Conservation (phyloP, 2,113 vertebrate genomes). For the Cyanoramphus novaezelandiae region DNA sequence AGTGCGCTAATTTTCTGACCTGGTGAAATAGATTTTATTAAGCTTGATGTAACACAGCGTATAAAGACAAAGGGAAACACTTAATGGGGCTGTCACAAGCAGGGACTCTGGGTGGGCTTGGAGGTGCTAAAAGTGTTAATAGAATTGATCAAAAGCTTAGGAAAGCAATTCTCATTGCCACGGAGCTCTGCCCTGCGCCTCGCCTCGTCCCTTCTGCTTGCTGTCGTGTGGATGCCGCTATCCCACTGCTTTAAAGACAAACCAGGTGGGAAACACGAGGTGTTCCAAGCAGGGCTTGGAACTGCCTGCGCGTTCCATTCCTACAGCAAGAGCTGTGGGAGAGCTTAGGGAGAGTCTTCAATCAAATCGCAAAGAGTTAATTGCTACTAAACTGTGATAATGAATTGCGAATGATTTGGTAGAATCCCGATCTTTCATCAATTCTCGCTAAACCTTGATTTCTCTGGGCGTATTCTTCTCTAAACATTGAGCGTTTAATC, state of each 20-base stretch:
- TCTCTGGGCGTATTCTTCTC: background rate
- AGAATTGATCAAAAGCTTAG: background rate
- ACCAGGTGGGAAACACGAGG: background rate
- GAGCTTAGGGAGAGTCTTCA: background rate
- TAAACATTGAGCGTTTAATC: background rate
- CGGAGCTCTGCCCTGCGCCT: background rate
- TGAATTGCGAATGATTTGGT: background rate
- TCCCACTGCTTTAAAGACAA: background rate
- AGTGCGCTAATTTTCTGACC: slow-evolving; percentile 50
- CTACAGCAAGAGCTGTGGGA: background rate
- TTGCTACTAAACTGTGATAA: background rate
- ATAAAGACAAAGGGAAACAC: slow-evolving; percentile 13
- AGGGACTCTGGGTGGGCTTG: background rate
- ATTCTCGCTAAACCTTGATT: background rate
- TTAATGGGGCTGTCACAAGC: background rate
- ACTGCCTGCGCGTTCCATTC: background rate
- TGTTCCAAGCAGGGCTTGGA: background rate
- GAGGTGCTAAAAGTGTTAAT: background rate
- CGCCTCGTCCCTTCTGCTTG: background rate
- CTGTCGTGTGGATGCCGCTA: rapidly evolving
- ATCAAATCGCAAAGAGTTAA: background rate
- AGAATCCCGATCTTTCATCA: background rate
- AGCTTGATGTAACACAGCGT: background rate
- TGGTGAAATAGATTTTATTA: slow-evolving; percentile 45
- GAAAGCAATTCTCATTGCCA: background rate